Conservation (phyloP, 2,888 invertebrate genomes). For the Eupithecia subumbrata region DNA sequence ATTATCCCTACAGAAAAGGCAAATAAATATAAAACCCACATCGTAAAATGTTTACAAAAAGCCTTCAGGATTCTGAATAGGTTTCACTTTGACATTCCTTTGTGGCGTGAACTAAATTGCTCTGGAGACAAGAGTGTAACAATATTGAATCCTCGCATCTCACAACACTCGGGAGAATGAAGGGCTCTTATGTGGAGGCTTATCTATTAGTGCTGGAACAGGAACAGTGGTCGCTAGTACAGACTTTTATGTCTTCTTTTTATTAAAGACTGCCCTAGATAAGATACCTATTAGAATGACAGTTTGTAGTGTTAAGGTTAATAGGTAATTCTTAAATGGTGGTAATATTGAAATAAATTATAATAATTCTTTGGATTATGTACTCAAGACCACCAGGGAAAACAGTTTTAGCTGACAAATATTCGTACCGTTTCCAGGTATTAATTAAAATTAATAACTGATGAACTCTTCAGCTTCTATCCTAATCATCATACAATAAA, state of each 20-base stretch:
- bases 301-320: background rate
- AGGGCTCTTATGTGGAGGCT: conserved; percentile 17
- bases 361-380: background rate
- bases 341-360: background rate
- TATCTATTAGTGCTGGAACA: conserved; percentile 13
- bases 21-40: background rate
- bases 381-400: background rate
- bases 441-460: too few relatives aligned
- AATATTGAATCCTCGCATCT: conserved; percentile 17
- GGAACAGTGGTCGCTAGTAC: background rate
- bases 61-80: background rate
- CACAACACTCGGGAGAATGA: conserved; percentile 20
- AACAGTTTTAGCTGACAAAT: background rate
- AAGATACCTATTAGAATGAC: background rate
- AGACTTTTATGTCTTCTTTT: background rate
- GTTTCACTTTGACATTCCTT: conserved; percentile 2
- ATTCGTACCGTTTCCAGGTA: too few relatives aligned
- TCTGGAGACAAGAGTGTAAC: conserved; percentile 22
- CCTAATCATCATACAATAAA: background rate
- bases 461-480: background rate
- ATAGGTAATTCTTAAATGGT: background rate
- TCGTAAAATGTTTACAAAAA: background rate
- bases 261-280: background rate
- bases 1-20: background rate
- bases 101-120: conserved; percentile 13